Evolutionary conservation across 2,888 invertebrate genomes (phyloP), one percentile per base, ranked within the genome.

Genomic region (Pristionchus japonicus): DNA sequence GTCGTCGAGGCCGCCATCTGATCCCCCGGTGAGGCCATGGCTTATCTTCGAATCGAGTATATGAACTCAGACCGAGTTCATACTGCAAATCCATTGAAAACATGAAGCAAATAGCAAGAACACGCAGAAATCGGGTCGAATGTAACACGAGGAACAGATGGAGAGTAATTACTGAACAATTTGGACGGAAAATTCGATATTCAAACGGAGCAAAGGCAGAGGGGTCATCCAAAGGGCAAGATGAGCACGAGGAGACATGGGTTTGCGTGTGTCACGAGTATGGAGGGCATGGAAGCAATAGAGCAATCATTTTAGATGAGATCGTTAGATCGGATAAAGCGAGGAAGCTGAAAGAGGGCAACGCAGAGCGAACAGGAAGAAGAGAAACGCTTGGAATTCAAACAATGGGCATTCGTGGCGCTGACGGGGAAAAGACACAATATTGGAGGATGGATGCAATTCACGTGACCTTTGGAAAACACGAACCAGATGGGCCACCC

Each of bases 1-100:
- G 92, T 91, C 74, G 91, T 91, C 64, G 93, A 93, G 88, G 91
- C 92, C 61, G 91, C 90, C 93, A 93, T 93, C 88, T n/a, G 82
- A 52, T 82, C 82, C 40, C 40, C 40, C 31, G 82, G 82, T 49
- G 82, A 82, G 4, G 82, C 27, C 82, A 82, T 82, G 4, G 43
- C 15, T 37, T 31, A 31, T 70, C 13, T n/a, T n/a, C n/a, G n/a
- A 31, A 77, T 11, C 20, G 77, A 40, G 20, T 77, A 37, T 37
- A 17, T 17, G 15, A 49, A n/a, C 49, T 49, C 17, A 49, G 49
- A 17, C 49, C 11, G 17, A 17, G 49, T 11, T 11, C 49, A 49
- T 49, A 49, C 49, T 49, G 49, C 11, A 49, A 49, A 49, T 15
- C 17, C 15, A 17, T 49, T 17, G 17, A 49, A 49, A 49, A 15